Evolutionary conservation across 2,113 vertebrate species (phyloP), one percentile per base, ranked within the genome.

Genomic region (Seriola dumerili): DNA sequence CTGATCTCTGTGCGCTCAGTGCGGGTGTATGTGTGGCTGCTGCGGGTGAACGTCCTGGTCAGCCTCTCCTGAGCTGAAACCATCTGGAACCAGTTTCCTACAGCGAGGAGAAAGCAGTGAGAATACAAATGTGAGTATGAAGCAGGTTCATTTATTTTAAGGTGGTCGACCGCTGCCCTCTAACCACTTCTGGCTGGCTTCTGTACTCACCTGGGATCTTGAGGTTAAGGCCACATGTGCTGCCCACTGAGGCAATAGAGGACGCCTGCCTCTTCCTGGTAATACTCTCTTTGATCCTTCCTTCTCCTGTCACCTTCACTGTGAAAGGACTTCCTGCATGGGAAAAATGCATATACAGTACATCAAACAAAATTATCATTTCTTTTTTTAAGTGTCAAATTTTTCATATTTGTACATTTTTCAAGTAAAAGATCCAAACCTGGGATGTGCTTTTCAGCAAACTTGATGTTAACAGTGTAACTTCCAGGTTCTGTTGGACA

Each of bases 11-110:
- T 99, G 92, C 98, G 96, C 93, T 99, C 98, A 0, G 98, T 99
- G 85, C 98, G 97, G 1, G 97, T 98, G 92, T 99, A 99, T 0
- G 97, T 98, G 94, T 99, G 98, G 91, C 98, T 99, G 95, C 98
- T 99, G 84, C 98, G 97, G 0, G 97, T 98, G 92, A 99, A 98
- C 0, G 96, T 98, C 64, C 96, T 95, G 0, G 98, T 98, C 86
- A 99, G 94, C 25, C 97, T 96, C 93, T 99, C 98, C 95, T 99
- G 98, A 76, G 98, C 98, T 0, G 98, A 99, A 84, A 98, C 96
- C 98, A 98, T 99, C 96, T 99, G 98, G 94, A 99, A 99, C 98
- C 98, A 99, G 94, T 98, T 98, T 68, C 98, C 98, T 98, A 59
- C 14, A 42, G 44, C 25, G 36, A 21, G 52, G 58, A 72, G 1